These are phyloP conservation scores for Ophraella communa DNA, from an alignment of 2,888 invertebrate genomes.

Conservation along the genomic window DNA sequence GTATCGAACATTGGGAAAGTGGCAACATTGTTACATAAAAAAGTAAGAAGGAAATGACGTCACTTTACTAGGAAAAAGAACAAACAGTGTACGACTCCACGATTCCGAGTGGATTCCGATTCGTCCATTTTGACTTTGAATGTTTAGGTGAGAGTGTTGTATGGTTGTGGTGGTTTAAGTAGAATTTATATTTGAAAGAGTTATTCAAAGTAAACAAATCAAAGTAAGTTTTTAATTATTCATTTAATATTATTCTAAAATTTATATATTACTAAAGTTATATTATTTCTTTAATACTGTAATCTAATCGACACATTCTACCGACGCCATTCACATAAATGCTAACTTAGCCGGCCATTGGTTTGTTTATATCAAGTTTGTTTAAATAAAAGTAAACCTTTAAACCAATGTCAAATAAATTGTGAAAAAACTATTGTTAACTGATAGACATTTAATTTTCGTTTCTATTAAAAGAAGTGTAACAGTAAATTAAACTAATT, in stretches of 20 bases:
- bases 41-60: slow-evolving; percentile 9
- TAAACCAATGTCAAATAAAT: no score
- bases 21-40: not conserved
- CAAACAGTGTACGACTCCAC: no score
- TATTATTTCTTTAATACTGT: not conserved
- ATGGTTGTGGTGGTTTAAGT: not conserved
- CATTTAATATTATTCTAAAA: not conserved
- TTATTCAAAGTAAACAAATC: not conserved
- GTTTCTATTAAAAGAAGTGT: no score
- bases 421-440: no score
- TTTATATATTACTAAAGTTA: not conserved
- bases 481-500: no score
- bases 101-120: no score
- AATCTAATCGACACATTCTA: not conserved
- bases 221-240: not conserved
- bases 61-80: not conserved
- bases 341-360: not conserved
- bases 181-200: not conserved
- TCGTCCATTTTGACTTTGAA: slow-evolving; percentile 6
- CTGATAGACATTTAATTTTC: no score
- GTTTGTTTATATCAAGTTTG: not conserved
- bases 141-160: not conserved
- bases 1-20: not conserved
- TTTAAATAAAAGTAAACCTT: not conserved
- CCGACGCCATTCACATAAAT: not conserved